A percentile compares a stretch with the other conserved stretches of the same genome.
phyloP scores from a whole-genome alignment of 2,888 invertebrate species.

The Mayetiola destructor region DNA sequence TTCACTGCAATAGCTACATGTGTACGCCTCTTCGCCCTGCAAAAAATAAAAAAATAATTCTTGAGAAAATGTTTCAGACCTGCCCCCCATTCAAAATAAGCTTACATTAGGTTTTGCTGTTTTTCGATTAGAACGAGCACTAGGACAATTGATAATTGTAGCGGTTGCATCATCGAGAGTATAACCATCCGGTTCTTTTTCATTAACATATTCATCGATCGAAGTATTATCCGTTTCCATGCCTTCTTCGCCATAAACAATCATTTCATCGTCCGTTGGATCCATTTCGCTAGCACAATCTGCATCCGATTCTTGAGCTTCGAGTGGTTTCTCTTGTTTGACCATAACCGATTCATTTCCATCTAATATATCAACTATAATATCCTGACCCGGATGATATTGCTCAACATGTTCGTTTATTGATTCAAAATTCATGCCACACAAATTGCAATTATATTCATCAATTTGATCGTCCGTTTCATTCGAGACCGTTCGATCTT shows the following conservation, averaged over 20 bases:
- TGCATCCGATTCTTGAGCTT: neutral
- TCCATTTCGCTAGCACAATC: neutral
- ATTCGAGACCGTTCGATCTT: neutral
- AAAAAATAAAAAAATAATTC: neutral
- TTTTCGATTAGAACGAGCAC: no score
- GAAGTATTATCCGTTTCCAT: neutral
- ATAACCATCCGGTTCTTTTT: neutral
- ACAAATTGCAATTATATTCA: conserved; percentile 12
- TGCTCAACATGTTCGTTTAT: conserved; percentile 9
- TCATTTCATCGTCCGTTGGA: neutral
- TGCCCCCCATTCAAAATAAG: neutral
- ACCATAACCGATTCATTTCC: neutral
- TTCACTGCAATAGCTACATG: neutral
- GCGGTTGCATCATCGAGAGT: neutral
- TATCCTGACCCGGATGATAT: neutral
- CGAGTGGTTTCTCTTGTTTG: neutral
- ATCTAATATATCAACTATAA: neutral
- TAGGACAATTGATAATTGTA: neutral
- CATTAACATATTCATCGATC: neutral
- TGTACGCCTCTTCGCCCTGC: neutral
- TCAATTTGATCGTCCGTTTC: neutral
- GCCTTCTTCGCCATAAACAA: neutral
- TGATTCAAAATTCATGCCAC: conserved; percentile 6
- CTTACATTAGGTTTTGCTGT: neutral
- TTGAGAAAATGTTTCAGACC: neutral